Conservation (phyloP, 1,140 invertebrate genomes). For the Nylanderia fulva region DNA sequence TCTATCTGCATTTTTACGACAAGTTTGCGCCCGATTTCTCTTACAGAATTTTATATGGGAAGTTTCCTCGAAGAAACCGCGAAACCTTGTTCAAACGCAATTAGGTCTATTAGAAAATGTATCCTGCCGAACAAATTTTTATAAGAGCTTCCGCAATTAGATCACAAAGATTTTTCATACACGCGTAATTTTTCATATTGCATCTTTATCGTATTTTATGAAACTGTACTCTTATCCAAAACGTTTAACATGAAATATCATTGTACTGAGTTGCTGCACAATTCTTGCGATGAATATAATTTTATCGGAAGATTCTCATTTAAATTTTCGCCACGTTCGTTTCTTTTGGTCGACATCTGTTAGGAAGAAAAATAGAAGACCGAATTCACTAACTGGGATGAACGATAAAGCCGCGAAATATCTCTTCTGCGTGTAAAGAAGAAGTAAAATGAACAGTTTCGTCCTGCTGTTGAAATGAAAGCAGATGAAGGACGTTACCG, state of each 20-base stretch:
- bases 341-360: constrained; percentile 42
- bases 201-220: constrained; percentile 25
- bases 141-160: constrained; percentile 39
- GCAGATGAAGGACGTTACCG: constrained; percentile 13
- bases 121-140: constrained; percentile 15
- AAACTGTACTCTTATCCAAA: not conserved
- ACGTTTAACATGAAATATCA: constrained; percentile 34
- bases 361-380: constrained; percentile 1
- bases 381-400: constrained; percentile 49
- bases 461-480: constrained; percentile 35
- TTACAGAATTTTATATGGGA: constrained; percentile 28
- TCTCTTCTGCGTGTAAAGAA: constrained; percentile 47
- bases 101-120: constrained; percentile 8
- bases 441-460: constrained; percentile 54
- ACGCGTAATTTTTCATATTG: not conserved
- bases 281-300: constrained; percentile 25
- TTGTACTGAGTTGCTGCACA: not conserved
- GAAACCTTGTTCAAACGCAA: constrained; percentile 32
- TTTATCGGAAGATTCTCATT: constrained; percentile 16
- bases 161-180: not conserved
- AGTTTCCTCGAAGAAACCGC: constrained; percentile 15
- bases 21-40: not conserved
- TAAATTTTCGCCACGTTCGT: constrained; percentile 51
- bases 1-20: constrained; percentile 28
- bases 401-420: constrained; percentile 47